Base-by-base conservation (phyloP, 1,140 invertebrate genomes). In the Wiebesia pumilae region DNA sequence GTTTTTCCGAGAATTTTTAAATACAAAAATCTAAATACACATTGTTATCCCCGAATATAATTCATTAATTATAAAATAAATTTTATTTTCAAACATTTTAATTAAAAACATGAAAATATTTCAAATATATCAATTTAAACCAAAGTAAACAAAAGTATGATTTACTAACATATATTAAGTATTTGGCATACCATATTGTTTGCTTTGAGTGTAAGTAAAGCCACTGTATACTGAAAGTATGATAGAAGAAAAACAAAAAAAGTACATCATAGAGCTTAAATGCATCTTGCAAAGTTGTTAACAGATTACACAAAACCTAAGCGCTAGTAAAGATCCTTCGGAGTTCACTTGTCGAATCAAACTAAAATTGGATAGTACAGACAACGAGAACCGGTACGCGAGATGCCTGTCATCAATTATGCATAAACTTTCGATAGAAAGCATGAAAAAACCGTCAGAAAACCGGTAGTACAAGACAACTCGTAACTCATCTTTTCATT, bases 371-470 rank as follows among this genome's bases (percentile, higher is more conserved):
- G 84, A 71, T 24, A 73, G 62, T 69, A 19, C 83, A 67, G 27
- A 40, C 73, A 27, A 71, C 58, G 71, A 51, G 83, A 79, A 83
- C 80, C 87, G 54, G 75, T 43, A 75, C 79, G 19, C 35, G 30
- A n/a, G 67, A 71, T 38, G 58, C 30, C 33, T 27, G 30, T 88
- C 89, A 90, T 90, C 87, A 90, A 88, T 88, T 90, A 91, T 90
- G 81, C 79, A 90, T 89, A 84, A 88, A 85, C 88, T 89, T 89
- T 91, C 88, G 71, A 77, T 86, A 88, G 86, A 89, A 87, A 88
- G 84, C 77, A 3, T n/a, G 27, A 38, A 51, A 3, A 21, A 21
- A 27, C 47, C 7, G 10, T 6, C 30, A 38, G 43, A 83, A 73
- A 83, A 83, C 69, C 69, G 81, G 81, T 73, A 33, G n/a, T 27